phyloP scores from a whole-genome alignment of 1,140 invertebrate genomes.

The Lysiphlebus fabarum region DNA sequence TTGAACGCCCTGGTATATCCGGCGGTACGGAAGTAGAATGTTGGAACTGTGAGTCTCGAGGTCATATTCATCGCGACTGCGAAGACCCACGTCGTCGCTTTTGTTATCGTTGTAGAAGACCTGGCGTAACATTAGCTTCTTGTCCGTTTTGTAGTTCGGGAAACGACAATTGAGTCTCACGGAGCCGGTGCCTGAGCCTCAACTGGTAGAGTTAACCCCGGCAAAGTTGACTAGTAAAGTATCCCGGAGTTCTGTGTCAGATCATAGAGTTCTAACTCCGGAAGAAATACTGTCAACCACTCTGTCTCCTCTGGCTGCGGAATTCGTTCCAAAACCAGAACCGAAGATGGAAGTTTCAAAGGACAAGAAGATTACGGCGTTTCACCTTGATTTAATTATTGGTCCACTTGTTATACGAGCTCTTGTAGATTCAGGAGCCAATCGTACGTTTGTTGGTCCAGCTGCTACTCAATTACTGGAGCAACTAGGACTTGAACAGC shows the following conservation, averaged over 20 bases:
- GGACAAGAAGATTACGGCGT: neutral
- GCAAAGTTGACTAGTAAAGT: no score
- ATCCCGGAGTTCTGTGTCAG: no score
- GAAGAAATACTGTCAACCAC: no score
- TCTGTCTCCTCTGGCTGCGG: no score
- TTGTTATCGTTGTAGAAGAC: constrained; percentile 7
- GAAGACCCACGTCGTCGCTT: neutral
- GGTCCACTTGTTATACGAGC: neutral
- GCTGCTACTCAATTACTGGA: neutral
- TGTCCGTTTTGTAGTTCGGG: constrained; percentile 5
- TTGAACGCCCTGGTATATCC: no score
- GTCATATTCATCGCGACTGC: constrained; percentile 4
- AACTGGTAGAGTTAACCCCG: no score
- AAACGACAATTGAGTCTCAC: constrained; percentile 10
- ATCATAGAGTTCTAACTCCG: no score
- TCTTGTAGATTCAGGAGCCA: constrained; percentile 17
- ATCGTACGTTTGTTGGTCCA: constrained; percentile 13
- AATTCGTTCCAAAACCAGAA: no score
- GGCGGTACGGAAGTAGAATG: no score
- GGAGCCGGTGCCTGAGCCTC: neutral
- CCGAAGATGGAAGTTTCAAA: no score
- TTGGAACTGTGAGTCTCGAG: neutral
- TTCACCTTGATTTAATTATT: constrained; percentile 11
- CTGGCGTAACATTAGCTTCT: neutral
- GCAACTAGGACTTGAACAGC: neutral